Base-by-base conservation (phyloP, 1,140 invertebrate genomes). In the Drosophila bocki region DNA sequence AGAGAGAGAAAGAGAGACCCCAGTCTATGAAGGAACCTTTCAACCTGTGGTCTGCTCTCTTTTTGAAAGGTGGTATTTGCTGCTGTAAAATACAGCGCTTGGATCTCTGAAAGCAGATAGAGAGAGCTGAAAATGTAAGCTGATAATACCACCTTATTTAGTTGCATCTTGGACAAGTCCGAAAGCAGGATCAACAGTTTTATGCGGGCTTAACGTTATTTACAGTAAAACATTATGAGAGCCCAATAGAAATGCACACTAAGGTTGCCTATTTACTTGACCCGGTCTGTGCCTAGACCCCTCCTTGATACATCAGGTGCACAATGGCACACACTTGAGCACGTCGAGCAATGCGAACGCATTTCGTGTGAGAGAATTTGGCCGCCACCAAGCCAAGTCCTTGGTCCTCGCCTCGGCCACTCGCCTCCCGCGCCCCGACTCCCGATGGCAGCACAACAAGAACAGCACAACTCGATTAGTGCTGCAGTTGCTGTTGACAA, bases 401-500 rank as follows among this genome's bases (percentile, higher is more conserved):
- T 60, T 57, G 17, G 19, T 35, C 32, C 37, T 39, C 1, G 17
- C 35, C 29, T 53, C 1, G 13, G n/a, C 67, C 45, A 3, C 19
- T 22, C 26, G 7, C 15, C 15, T 0, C 9, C 29, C 1, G 7
- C 15, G n/a, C 11, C 11, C 7, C 5, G 9, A 29, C 26, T 37
- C 61, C 22, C 64, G 41, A 17, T 70, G 60, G 19, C 53, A n/a
- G 53, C 53, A 47, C 75, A 75, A 62, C 68, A 56, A 37, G 61
- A 75, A 54, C 82, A 81, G 57, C 78, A 60, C 68, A 74, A 74
- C 70, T 78, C 76, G 67, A 78, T 78, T 78, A 78, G 75, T 78
- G 75, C 75, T 78, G 75, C 75, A 78, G 65, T 78, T 75, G 78
- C 77, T 87, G 84, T 87, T 87, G 84, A 87, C 83, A 87, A 87